Conservation (phyloP, 2,888 invertebrate genomes). For the Eubasilissa splendida region DNA sequence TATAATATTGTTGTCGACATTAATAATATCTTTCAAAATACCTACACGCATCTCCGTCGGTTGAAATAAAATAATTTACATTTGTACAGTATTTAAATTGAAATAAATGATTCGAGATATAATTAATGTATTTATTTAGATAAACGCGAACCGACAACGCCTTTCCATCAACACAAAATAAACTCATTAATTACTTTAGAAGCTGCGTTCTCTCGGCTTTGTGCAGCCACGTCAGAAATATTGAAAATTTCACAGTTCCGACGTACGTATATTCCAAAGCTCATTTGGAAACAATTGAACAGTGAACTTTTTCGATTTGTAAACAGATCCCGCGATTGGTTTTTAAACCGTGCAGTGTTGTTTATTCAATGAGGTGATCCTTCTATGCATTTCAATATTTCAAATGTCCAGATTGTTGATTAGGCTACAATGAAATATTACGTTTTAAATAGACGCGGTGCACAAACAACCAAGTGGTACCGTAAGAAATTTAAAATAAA, state of each 20-base stretch:
- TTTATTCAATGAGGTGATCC: not conserved
- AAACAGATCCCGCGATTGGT: not conserved
- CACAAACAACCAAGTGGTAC: not conserved
- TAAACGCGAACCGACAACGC: too few species aligned
- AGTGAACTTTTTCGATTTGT: not conserved
- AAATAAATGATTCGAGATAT: too few species aligned
- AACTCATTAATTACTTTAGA: too few species aligned
- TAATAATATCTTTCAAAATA: too few species aligned
- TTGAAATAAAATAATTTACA: too few species aligned
- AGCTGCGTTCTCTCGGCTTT: too few species aligned
- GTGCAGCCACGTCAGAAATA: not conserved
- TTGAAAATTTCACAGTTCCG: not conserved
- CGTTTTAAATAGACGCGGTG: not conserved
- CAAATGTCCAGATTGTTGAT: not conserved
- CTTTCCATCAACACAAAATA: too few species aligned
- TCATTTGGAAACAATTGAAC: slow-evolving; percentile 12
- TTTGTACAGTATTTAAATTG: too few species aligned
- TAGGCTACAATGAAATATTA: not conserved
- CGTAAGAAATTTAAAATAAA: too few species aligned
- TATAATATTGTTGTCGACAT: too few species aligned
- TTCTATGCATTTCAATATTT: not conserved
- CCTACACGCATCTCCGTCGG: too few species aligned
- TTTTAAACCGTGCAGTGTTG: not conserved
- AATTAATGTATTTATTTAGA: too few species aligned
- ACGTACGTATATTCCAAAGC: not conserved